Base-by-base conservation (phyloP, 2,113 vertebrate species). In the Vidua chalybeata region DNA sequence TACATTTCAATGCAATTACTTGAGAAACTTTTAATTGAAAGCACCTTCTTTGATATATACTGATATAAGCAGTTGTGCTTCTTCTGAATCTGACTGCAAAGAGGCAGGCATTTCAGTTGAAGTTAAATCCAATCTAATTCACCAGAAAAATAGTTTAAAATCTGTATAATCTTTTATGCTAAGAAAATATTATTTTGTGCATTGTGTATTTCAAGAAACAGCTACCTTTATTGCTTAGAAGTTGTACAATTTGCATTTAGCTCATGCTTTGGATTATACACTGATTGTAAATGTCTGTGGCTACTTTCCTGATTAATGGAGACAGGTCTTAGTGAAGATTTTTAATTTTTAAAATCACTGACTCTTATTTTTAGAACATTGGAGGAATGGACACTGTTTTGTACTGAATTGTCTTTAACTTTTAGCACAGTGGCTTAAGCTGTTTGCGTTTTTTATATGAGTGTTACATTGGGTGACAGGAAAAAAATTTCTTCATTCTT, bases 381-480 rank as follows among this genome's bases (percentile, higher is more conserved):
- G 14, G 26, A 49, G 7, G 13, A 6, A 2, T 45, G 11, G 39
- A 27, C 33, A 11, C 2, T 71, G 22, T 62, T 86, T 20, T 75
- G 19, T 58, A 45, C 21, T 84, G 68, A 77, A 48, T 72, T 84
- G 7, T 56, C 28, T 35, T 77, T 28, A 74, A 45, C 61, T 49
- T 76, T 13, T n/a, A 83, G 51, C n/a, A 15, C 13, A 41, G 19
- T 52, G 21, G 75, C 46, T 69, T 72, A 64, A 24, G 20, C 20
- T 79, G 1, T 6, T 63, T 30, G 19, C 35, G 9, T 13, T 74
- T 86, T 89, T 46, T 23, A 28, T 51, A 15, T 51, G 10, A 54
- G 4, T 0, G 0, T 71, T 84, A 22, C 0, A 0, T 66, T 11
- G 10, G 10, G 2, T 63, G 39, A 64, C 31, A 66, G 24, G 19